Evolutionary conservation across 2,113 vertebrate species (phyloP), one percentile per base, ranked within the genome.

Genomic region (Sylvilagus bachmani): DNA sequence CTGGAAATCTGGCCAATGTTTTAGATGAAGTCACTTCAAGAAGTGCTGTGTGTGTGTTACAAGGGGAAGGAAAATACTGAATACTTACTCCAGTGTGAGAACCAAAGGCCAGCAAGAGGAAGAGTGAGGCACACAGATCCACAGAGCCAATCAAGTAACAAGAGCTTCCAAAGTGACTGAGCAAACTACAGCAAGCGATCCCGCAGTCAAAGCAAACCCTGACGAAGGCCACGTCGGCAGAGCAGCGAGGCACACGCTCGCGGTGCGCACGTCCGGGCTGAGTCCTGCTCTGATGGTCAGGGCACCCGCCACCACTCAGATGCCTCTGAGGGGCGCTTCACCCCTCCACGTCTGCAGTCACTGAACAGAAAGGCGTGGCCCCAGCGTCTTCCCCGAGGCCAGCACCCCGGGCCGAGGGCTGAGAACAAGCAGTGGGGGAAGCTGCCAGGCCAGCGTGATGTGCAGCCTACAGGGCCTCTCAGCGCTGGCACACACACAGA

Each of bases 141-240:
- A 78, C 53, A 86, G 0, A 86, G 78, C 49, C 86, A 66, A 86
- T 80, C 22, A 82, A 74, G 44, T 44, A 92, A 74, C 36, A 67
- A 44, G 22, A 83, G n/a, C 71, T 77, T 36, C 82, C 16, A 89
- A 53, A 44, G 6, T 61, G 7, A 64, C 44, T 8, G 62, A 78
- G 64, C 0, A 10, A 92, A 75, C 21, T 27, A 70, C 27, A 51
- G 58, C 33, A 44, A 27, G 3, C 0, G 4, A 64, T 19, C 58
- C 24, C 75, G 21, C 6, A 44, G 44, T 44, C 44, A 44, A 44
- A 44, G 44, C 44, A 44, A 44, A 44, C 44, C 44, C 44, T 44
- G 44, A 7, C 44, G 44, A 44, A 44, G 44, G 6, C 6, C 44
- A 44, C 44, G 6, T 6, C 6, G 7, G 44, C 44, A 44, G 44